These are phyloP conservation scores for Sphaerophoria taeniata DNA, from an alignment of 2,888 invertebrate genomes.

Conservation along the genomic window DNA sequence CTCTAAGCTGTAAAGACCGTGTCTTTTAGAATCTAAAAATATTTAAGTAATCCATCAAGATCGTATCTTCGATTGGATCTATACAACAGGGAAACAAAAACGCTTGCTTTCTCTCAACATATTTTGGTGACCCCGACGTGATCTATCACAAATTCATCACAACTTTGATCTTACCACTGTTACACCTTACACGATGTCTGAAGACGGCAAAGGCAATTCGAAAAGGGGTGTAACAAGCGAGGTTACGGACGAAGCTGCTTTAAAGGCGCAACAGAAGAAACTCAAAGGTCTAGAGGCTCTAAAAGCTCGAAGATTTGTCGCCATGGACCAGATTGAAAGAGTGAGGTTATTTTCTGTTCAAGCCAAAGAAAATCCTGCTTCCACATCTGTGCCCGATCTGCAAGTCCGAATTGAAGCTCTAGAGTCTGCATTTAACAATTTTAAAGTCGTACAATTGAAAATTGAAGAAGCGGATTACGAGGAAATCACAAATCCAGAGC, in stretches of 20 bases:
- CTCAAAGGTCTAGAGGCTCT: not conserved
- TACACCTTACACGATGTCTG: not conserved
- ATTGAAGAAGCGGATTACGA: slow-evolving; percentile 1
- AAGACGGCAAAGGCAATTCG: not conserved
- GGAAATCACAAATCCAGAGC: not conserved
- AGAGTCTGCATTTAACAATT: not conserved
- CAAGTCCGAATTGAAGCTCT: slow-evolving; percentile 24
- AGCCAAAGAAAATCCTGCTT: slow-evolving; percentile 1
- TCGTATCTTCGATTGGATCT: no score
- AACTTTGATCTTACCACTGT: no score
- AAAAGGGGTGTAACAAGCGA: not conserved
- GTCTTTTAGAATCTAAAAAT: no score
- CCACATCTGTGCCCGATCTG: slow-evolving; percentile 4
- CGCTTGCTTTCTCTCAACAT: not conserved
- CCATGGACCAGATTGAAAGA: slow-evolving; percentile 23
- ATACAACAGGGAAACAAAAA: no score
- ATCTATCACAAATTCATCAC: slow-evolving; percentile 1
- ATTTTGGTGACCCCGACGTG: slow-evolving; percentile 19
- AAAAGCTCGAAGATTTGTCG: slow-evolving; percentile 2
- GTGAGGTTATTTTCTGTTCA: not conserved
- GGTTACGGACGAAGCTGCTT: not conserved
- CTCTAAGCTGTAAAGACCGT: no score
- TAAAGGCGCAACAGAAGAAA: slow-evolving; percentile 6
- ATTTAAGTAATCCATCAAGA: no score
- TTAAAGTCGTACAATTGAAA: slow-evolving; percentile 1